Evolutionary conservation across 2,888 invertebrate genomes (phyloP).

Genomic region (Tiliacea citrago): DNA sequence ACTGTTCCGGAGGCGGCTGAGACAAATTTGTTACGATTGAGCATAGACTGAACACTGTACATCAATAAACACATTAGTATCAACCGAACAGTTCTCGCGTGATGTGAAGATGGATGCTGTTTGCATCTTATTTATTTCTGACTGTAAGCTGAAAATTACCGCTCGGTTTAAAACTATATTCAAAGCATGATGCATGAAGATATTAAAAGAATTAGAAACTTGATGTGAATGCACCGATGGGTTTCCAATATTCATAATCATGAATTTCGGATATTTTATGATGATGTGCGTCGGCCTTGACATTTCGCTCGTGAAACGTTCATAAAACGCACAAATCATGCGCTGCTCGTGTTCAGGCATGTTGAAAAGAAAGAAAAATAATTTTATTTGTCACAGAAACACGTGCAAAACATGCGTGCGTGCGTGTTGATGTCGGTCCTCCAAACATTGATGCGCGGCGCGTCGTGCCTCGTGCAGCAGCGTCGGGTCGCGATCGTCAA

Average conservation of each 20-base stretch:
- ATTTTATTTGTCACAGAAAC: too few species aligned
- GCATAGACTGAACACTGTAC: constrained; percentile 1
- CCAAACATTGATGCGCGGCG: neutral
- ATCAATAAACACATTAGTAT: constrained; percentile 14
- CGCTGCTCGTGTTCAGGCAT: constrained; percentile 1
- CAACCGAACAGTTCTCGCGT: constrained; percentile 4
- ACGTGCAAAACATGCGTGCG: too few species aligned
- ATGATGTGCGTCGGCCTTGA: constrained; percentile 33
- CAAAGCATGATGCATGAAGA: constrained; percentile 33
- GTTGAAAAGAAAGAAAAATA: too few species aligned
- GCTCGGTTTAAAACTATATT: constrained; percentile 35
- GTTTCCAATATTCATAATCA: neutral
- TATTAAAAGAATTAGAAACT: constrained; percentile 43
- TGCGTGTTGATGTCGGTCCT: constrained; percentile 7
- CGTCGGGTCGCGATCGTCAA: neutral
- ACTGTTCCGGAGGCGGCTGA: constrained; percentile 13
- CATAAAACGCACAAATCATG: constrained; percentile 20
- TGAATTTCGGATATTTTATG: constrained; percentile 46
- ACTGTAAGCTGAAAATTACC: constrained; percentile 16
- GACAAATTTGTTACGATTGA: constrained; percentile 6
- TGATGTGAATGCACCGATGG: constrained; percentile 21
- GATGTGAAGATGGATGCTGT: constrained; percentile 37
- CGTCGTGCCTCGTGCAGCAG: neutral
- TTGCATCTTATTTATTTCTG: constrained; percentile 30
- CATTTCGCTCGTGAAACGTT: constrained; percentile 19